Percentiles rank a stretch among this genome's conserved stretches.
phyloP scores from a whole-genome alignment of 2,113 vertebrate species.

The Tauraco erythrolophus region DNA sequence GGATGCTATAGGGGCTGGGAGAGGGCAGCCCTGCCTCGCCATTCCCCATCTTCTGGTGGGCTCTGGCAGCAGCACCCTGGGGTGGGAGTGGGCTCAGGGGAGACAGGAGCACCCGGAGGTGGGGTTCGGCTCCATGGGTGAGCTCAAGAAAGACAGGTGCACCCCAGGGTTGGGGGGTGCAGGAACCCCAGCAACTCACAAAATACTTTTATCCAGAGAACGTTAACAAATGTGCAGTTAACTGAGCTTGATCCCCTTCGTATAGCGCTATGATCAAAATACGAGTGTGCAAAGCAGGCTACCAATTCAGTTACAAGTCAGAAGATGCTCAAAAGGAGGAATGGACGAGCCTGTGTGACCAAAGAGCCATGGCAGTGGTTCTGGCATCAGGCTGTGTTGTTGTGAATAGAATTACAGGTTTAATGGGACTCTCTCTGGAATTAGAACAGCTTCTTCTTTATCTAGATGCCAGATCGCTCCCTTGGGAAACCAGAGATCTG shows the following conservation, averaged over 20 bases:
- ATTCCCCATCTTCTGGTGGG: not conserved
- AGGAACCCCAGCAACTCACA: not conserved
- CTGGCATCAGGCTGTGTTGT: not conserved
- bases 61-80: not conserved
- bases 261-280: not conserved
- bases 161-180: fast-evolving
- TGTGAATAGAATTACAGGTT: not conserved
- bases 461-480: not conserved
- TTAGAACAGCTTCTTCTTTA: slow-evolving; percentile 14
- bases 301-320: not conserved
- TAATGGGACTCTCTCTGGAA: not conserved
- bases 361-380: not conserved
- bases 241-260: fast-evolving
- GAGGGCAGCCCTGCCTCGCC: not conserved
- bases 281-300: not conserved
- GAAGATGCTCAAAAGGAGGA: not conserved
- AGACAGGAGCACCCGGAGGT: not conserved
- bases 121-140: not conserved
- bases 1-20: fast-evolving
- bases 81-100: not conserved
- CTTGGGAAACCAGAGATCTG: slow-evolving; percentile 21
- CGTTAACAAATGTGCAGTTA: not conserved
- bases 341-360: not conserved
- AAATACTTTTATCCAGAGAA: not conserved
- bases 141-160: not conserved